These are phyloP conservation scores for Eugnorisma glareosa DNA, from an alignment of 2,888 invertebrate species.

Conservation along the genomic window DNA sequence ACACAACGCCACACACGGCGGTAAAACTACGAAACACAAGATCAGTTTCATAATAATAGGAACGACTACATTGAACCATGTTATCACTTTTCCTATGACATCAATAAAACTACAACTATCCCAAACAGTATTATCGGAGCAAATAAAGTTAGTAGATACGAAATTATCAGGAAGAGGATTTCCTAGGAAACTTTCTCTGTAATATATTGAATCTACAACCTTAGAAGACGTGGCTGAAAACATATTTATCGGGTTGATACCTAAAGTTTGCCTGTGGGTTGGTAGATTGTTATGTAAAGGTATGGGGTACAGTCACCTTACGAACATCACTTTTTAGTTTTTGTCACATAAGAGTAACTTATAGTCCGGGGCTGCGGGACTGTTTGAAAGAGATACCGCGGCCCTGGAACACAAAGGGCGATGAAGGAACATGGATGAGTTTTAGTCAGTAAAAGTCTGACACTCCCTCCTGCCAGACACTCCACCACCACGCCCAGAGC, in stretches of 20 bases:
- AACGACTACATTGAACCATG: neutral
- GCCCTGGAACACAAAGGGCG: no score
- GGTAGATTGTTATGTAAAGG: neutral
- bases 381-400: no score
- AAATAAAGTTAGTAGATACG: slow-evolving; percentile 32
- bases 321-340: neutral
- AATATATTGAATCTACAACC: slow-evolving; percentile 43
- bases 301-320: neutral
- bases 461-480: no score
- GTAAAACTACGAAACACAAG: neutral
- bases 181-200: slow-evolving; percentile 23
- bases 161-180: slow-evolving; percentile 25
- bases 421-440: no score
- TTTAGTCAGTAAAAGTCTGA: no score
- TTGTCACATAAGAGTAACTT: neutral
- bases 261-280: neutral
- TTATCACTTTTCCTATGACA: neutral
- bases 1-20: neutral
- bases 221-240: slow-evolving; percentile 9
- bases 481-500: no score
- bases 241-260: neutral
- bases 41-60: neutral
- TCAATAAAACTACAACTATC: slow-evolving; percentile 19
- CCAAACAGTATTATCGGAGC: slow-evolving; percentile 12
- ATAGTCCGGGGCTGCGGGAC: no score